Conservation (phyloP, 1,140 invertebrate species). For the Nilaparvata lugens region DNA sequence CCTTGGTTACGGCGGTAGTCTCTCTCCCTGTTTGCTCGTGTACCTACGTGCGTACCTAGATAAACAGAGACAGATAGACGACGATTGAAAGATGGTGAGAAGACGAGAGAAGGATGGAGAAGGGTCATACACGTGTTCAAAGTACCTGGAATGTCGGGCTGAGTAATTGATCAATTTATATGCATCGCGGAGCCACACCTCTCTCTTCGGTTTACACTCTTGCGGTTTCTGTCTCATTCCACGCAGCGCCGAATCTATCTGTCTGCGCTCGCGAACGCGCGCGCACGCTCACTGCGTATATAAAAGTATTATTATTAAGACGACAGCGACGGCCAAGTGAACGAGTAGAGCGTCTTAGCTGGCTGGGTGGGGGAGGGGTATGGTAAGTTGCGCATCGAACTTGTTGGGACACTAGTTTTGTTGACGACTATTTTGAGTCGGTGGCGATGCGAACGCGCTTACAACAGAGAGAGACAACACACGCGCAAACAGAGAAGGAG, state of each 20-base stretch:
- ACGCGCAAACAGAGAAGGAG: not conserved
- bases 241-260: too few relatives aligned
- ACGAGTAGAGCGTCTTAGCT: not conserved
- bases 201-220: not conserved
- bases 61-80: not conserved
- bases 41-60: too few relatives aligned
- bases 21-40: too few relatives aligned
- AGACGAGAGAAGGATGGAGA: not conserved
- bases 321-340: not conserved
- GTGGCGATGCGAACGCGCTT: not conserved
- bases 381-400: not conserved
- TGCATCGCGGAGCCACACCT: conserved; percentile 1
- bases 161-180: conserved; percentile 5
- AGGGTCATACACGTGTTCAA: conserved; percentile 3
- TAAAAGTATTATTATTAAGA: not conserved
- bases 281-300: not conserved
- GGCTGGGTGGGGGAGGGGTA: not conserved
- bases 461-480: not conserved
- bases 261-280: too few relatives aligned
- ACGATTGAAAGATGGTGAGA: not conserved
- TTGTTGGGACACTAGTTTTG: not conserved
- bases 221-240: too few relatives aligned
- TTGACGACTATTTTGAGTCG: not conserved
- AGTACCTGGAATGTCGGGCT: conserved; percentile 2
- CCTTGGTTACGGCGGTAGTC: too few relatives aligned